Conservation (phyloP, 2,888 invertebrate species). For the Synergus japonicus region DNA sequence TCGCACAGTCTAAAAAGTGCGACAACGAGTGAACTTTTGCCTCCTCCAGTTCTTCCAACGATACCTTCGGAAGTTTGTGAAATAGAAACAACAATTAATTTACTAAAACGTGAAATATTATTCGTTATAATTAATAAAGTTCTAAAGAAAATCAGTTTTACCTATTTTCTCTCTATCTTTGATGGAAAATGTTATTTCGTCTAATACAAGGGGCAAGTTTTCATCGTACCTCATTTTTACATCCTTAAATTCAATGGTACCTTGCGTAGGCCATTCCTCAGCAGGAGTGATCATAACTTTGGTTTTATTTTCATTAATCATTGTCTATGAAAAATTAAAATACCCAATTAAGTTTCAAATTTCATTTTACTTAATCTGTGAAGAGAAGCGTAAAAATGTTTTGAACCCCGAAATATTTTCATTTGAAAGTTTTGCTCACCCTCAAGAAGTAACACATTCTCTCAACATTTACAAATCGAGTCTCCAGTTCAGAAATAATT, state of each 20-base stretch:
- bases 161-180: slow-evolving; percentile 81
- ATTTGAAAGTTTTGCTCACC: slow-evolving; percentile 60
- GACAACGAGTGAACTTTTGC: slow-evolving; percentile 81
- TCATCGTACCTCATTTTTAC: slow-evolving; percentile 78
- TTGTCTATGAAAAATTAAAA: slow-evolving; percentile 55
- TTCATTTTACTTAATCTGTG: no score
- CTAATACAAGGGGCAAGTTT: slow-evolving; percentile 78
- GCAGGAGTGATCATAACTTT: slow-evolving; percentile 62
- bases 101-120: neutral
- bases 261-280: slow-evolving; percentile 78
- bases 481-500: slow-evolving; percentile 78
- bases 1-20: slow-evolving; percentile 82
- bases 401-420: neutral
- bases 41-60: slow-evolving; percentile 78
- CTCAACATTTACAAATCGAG: slow-evolving; percentile 78
- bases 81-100: slow-evolving; percentile 40
- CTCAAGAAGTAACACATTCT: slow-evolving; percentile 73
- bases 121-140: neutral
- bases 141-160: slow-evolving; percentile 48
- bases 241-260: slow-evolving; percentile 78
- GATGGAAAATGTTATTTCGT: slow-evolving; percentile 79
- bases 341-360: neutral
- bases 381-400: no score
- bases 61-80: slow-evolving; percentile 71
- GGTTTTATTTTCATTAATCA: slow-evolving; percentile 61